Evolutionary conservation across 2,888 invertebrate genomes (phyloP), one percentile per base, ranked within the genome.

Genomic region (Lysandra bellargus): DNA sequence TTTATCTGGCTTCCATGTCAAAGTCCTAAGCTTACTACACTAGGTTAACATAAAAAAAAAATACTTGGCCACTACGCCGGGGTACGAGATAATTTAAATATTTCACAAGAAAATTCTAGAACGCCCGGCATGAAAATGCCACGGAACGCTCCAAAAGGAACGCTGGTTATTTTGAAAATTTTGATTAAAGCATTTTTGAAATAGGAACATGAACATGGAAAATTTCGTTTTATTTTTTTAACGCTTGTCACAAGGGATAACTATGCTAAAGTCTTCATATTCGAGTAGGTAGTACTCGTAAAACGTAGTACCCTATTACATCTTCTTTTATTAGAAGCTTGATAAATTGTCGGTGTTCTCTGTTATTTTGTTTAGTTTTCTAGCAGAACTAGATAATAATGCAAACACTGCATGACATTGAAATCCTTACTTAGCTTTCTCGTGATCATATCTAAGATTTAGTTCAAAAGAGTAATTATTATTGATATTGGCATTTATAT

Each of bases 81-180:
- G 69, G 78, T 78, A 49, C 49, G 78, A 78, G 78, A 78, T 78
- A 78, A 78, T 78, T 78, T 78, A 72, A 78, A 78, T 78, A 78
- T 78, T 78, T 69, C 69, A 69, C 78, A 33, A 69, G 78, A 69
- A 72, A 72, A 78, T 78, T 78, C 69, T 53, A 49, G 78, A 69
- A 72, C 49, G 44, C 64, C 49, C 33, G 72, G 69, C 53, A 78
- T 78, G 78, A 78, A 78, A 78, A 72, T 78, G 53, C 78, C 78
- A 53, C 53, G 53, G 49, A 69, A 69, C 72, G 69, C 33, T 33
- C 49, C 64, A 72, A 72, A 72, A 44, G 69, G 64, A 49, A 53
- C 72, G 69, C 23, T 33, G 30, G 69, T n/a, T 53, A 78, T 49
- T 78, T 78, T 72, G 69, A 37, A 78, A 78, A 78, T 78, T 78